Conservation (phyloP, 2,113 vertebrate species). For the Prochilodus magdalenae region DNA sequence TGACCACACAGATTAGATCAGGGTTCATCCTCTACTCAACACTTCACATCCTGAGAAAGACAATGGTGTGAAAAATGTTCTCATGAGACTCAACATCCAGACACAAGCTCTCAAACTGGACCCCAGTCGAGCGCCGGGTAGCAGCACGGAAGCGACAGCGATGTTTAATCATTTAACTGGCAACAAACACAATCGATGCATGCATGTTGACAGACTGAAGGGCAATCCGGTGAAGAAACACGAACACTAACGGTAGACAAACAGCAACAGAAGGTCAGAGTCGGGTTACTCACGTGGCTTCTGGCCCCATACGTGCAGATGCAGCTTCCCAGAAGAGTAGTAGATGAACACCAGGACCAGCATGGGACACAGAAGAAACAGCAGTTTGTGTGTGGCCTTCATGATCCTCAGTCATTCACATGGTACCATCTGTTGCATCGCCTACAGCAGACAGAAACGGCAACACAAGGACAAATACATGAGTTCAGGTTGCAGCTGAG, state of each 20-base stretch:
- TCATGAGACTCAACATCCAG: too few relatives aligned
- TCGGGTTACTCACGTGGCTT: constrained; percentile 89
- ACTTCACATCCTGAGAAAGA: too few relatives aligned
- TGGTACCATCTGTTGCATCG: constrained; percentile 82
- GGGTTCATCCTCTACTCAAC: too few relatives aligned
- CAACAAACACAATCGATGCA: constrained; percentile 5
- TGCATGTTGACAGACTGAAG: constrained; percentile 36
- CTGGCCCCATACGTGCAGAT: constrained; percentile 88
- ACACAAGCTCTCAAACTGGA: background rate
- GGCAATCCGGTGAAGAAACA: constrained; percentile 6
- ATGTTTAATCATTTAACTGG: constrained; percentile 38
- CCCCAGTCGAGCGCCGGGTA: background rate
- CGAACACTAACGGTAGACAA: background rate
- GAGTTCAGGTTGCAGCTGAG: background rate
- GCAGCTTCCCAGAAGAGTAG: constrained; percentile 94
- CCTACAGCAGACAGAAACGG: constrained; percentile 66
- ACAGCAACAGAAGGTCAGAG: background rate
- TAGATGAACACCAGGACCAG: constrained; percentile 96
- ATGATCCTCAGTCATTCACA: constrained; percentile 93
- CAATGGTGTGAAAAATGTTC: too few relatives aligned
- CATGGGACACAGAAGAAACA: constrained; percentile 93
- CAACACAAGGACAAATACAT: background rate
- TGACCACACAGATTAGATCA: too few relatives aligned
- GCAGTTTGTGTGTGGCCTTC: constrained; percentile 91
- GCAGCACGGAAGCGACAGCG: background rate